phyloP scores from a whole-genome alignment of 2,113 vertebrate species.

The Willisornis vidua region DNA sequence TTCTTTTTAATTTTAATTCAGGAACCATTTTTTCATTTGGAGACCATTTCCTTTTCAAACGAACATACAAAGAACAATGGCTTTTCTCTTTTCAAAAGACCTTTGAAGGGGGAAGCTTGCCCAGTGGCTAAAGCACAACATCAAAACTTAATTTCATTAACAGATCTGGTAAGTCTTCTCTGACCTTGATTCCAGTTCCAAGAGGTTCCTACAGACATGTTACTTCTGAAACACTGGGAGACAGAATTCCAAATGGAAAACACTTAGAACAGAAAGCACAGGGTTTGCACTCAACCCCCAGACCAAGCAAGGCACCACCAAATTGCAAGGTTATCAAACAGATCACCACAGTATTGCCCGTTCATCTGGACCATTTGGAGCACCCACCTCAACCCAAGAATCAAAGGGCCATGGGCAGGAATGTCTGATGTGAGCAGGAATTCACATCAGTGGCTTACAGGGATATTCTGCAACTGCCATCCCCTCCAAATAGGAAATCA shows the following conservation, averaged over 20 bases:
- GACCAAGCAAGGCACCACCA: not conserved
- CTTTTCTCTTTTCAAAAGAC: constrained; percentile 61
- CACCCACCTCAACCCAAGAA: not conserved
- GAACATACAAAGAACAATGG: constrained; percentile 57
- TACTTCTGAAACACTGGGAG: not conserved
- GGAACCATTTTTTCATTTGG: constrained; percentile 53
- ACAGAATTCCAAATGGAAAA: not conserved
- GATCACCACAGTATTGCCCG: not conserved
- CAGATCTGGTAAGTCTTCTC: constrained; percentile 36
- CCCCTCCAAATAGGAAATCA: not conserved
- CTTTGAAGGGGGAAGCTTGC: constrained; percentile 36
- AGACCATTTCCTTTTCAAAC: constrained; percentile 65
- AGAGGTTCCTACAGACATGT: not conserved
- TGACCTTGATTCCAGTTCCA: constrained; percentile 2
- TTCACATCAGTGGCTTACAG: not conserved
- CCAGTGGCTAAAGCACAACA: constrained; percentile 38
- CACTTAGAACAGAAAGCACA: not conserved
- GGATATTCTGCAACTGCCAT: not conserved
- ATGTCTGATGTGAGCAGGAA: not conserved
- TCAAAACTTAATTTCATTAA: constrained; percentile 49
- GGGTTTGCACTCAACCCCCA: not conserved
- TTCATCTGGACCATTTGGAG: not conserved
- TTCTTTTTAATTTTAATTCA: not conserved
- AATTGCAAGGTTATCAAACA: not conserved
- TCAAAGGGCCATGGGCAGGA: not conserved